Conservation (phyloP, 2,888 invertebrate species). For the Clusia tigrina region DNA sequence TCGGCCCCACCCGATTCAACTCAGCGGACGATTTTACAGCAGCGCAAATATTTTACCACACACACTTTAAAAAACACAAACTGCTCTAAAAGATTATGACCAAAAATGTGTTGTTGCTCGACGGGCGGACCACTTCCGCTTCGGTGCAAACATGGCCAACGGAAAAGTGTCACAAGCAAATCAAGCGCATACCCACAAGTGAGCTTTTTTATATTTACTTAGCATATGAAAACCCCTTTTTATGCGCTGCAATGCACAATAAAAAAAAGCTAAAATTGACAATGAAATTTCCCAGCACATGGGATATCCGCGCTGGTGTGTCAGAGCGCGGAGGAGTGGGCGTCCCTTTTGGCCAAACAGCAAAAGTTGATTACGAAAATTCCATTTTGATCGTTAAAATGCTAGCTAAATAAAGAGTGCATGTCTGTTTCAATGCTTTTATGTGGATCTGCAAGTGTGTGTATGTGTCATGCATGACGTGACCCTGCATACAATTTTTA, state of each 20-base stretch:
- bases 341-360: not conserved
- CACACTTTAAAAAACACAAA: not conserved
- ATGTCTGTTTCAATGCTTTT: not conserved
- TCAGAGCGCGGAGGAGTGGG: not conserved
- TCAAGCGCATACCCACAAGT: not conserved
- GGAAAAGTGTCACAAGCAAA: constrained; percentile 5
- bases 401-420: not conserved
- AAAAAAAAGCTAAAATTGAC: constrained; percentile 7
- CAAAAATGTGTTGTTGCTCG: not conserved
- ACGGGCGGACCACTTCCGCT: not conserved
- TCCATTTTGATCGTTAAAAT: constrained; percentile 6
- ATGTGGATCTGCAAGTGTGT: not conserved
- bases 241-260: not conserved
- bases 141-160: not conserved
- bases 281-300: not conserved
- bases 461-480: not conserved
- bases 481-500: too few species aligned
- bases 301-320: not conserved
- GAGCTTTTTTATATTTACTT: not conserved
- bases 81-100: not conserved
- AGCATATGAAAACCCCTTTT: constrained; percentile 3
- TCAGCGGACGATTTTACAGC: not conserved
- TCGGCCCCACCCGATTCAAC: not conserved
- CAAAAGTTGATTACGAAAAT: constrained; percentile 10
- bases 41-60: not conserved